Evolutionary conservation across 2,113 vertebrate genomes (phyloP), one percentile per base, ranked within the genome.

Genomic region (Peromyscus leucopus): DNA sequence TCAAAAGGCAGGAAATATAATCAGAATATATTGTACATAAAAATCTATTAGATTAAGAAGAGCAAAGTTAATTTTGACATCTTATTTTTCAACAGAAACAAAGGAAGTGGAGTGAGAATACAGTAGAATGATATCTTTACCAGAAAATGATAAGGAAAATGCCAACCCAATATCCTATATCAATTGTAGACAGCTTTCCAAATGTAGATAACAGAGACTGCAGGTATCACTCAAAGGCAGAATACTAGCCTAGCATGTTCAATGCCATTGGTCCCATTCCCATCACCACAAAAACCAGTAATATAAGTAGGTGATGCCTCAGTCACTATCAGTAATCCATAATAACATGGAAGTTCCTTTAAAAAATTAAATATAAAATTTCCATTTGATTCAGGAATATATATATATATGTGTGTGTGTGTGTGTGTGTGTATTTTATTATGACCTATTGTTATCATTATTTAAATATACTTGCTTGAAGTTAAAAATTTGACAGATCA

Each of bases 401-500:
- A 22, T 2, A 28, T 31, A 28, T 4, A 19, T 33, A 19, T 65
- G 24, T 26, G 61, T 63, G 61, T 63, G 28, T 42, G 5, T 42
- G 75, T 65, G 24, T 65, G 24, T 28, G 63, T 65, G 24, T 26
- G 61, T 63, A 24, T 63, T 55, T 15, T 55, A 55, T 55, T 1
- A 55, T 94, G 6, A n/a, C 13, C 3, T 63, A 83, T 78, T 67
- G 39, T 22, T 12, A 36, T 4, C 80, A 33, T 88, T 39, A 36
- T 94, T 92, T 95, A 67, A 36, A n/a, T 4, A 74, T 92, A 33
- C 39, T 83, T 59, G 16, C 90, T 83, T 67, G 71, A 93, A 2
- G 2, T 67, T 89, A 94, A 82, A 98, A 11, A 65, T 95, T 75
- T 94, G 10, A 59, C 85, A 19, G 2, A 21, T 93, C 48, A 16